phyloP scores from a whole-genome alignment of 1,140 invertebrate species.

The Whitmania pigra region DNA sequence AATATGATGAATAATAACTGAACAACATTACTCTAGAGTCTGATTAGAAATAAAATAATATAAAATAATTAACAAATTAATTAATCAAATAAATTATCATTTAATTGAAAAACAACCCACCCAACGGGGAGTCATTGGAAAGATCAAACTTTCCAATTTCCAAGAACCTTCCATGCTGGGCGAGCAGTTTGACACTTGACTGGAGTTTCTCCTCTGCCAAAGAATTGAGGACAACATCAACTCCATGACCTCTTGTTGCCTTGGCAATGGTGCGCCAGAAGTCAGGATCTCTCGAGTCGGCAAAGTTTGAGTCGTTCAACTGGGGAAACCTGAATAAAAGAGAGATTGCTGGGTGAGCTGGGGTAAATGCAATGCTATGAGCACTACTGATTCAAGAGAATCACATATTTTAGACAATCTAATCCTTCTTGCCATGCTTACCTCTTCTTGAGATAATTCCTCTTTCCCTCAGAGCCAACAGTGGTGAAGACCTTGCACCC shows the following conservation, averaged over 20 bases:
- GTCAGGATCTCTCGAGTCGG: constrained; percentile 75
- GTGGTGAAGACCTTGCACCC: constrained; percentile 59
- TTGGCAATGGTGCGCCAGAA: constrained; percentile 75
- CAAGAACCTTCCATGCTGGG: constrained; percentile 75
- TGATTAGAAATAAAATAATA: too few species aligned
- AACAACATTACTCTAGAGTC: too few species aligned
- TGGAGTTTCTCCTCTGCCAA: constrained; percentile 81
- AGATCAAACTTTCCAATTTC: constrained; percentile 95
- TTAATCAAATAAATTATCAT: too few species aligned
- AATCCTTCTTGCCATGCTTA: neutral
- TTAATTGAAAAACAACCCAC: constrained; percentile 33
- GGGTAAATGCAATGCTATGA: too few species aligned
- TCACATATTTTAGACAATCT: too few species aligned
- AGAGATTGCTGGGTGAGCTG: neutral
- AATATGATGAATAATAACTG: too few species aligned
- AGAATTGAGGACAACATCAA: constrained; percentile 85
- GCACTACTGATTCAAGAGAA: too few species aligned
- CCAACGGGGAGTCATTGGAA: constrained; percentile 68
- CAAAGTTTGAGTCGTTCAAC: constrained; percentile 67
- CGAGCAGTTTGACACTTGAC: constrained; percentile 77
- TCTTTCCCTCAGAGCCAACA: constrained; percentile 59
- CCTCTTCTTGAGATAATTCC: constrained; percentile 66
- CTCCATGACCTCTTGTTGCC: constrained; percentile 56
- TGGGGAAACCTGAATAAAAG: constrained; percentile 55
- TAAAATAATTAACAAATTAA: too few species aligned